phyloP scores from a whole-genome alignment of 2,888 invertebrate species.

The Cecidostiba fungosa region DNA sequence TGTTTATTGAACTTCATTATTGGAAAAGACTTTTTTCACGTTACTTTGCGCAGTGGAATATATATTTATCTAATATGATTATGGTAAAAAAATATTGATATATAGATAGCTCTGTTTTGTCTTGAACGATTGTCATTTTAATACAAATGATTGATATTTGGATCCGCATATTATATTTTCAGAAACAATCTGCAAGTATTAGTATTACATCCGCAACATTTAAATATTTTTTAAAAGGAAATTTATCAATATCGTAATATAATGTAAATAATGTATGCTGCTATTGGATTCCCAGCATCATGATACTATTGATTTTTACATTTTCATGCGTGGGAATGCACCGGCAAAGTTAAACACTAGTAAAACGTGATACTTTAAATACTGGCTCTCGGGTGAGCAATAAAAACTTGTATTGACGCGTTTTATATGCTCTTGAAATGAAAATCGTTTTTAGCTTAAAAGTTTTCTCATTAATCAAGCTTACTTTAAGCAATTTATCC shows the following conservation, averaged over 20 bases:
- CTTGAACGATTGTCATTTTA: too few species aligned
- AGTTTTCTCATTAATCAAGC: constrained; percentile 60
- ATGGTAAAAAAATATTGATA: too few species aligned
- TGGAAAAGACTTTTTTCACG: background rate
- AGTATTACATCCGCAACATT: too few species aligned
- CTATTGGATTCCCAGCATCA: constrained; percentile 1
- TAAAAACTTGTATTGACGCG: constrained; percentile 60
- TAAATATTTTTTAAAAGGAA: background rate
- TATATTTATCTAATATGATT: too few species aligned
- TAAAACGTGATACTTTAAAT: constrained; percentile 62
- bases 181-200: too few species aligned
- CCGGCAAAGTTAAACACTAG: constrained; percentile 53
- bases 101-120: too few species aligned
- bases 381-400: constrained; percentile 53
- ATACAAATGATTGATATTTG: too few species aligned
- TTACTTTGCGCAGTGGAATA: too few species aligned
- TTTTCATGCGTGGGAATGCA: constrained; percentile 51
- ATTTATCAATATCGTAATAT: constrained; percentile 13
- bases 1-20: background rate
- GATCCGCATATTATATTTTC: too few species aligned
- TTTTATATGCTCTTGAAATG: constrained; percentile 58
- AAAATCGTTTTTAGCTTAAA: constrained; percentile 53
- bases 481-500: constrained; percentile 9
- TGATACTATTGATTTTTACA: constrained; percentile 58
- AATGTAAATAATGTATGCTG: constrained; percentile 19